phyloP scores from a whole-genome alignment of 2,113 vertebrate species.

The Gila orcuttii region DNA sequence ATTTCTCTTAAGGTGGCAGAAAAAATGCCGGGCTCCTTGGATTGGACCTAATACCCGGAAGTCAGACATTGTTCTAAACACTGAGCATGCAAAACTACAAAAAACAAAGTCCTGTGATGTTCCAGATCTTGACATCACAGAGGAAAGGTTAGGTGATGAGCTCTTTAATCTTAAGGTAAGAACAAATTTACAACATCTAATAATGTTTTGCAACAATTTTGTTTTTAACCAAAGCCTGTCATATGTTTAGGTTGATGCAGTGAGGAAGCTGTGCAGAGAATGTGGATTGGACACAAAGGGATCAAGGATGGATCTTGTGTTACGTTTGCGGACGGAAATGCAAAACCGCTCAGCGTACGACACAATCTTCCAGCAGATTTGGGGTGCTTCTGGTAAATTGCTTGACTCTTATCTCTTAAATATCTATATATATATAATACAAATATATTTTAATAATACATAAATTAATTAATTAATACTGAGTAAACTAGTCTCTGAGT shows the following conservation, averaged over 20 bases:
- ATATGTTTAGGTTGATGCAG: slow-evolving; percentile 8
- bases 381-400: background rate
- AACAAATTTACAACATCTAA: background rate
- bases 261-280: background rate
- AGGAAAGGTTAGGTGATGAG: background rate
- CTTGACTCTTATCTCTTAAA: background rate
- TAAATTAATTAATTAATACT: no score
- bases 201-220: background rate
- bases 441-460: background rate
- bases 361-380: slow-evolving; percentile 3
- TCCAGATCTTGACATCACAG: background rate
- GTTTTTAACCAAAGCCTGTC: background rate
- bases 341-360: background rate
- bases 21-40: background rate
- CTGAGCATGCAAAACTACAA: slow-evolving; percentile 13
- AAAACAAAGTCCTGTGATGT: slow-evolving; percentile 15
- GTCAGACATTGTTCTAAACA: slow-evolving; percentile 11
- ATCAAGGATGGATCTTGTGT: slow-evolving; percentile 10
- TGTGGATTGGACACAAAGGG: background rate
- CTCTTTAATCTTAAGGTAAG: slow-evolving; percentile 5
- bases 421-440: background rate
- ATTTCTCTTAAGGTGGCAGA: slow-evolving; percentile 2
- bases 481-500: no score
- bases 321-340: background rate
- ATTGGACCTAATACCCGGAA: background rate